These are phyloP conservation scores for Hydra vulgaris DNA, from an alignment of 30 jellyfish, hydroid and myxozoan species.

Conservation along the genomic window DNA sequence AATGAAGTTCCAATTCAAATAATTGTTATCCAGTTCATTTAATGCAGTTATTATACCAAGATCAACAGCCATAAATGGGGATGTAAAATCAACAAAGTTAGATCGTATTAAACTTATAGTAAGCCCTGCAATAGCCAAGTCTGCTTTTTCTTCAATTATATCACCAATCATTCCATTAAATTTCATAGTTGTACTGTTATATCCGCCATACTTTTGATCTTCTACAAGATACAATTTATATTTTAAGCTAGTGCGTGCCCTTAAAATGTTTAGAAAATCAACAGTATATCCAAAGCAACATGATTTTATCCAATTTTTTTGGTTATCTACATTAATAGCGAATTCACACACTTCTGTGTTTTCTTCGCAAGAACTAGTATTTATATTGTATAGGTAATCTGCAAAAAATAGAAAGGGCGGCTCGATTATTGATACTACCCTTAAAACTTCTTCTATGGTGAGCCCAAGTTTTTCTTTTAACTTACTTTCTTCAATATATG, in stretches of 20 bases:
- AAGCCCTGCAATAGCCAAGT: slow-evolving; percentile 67
- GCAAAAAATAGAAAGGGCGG: slow-evolving; percentile 15
- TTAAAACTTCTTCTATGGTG: neutral
- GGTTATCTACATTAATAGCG: neutral
- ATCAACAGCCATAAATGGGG: slow-evolving; percentile 32
- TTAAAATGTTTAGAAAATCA: slow-evolving; percentile 39
- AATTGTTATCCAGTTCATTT: neutral
- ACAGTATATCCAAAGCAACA: slow-evolving; percentile 77
- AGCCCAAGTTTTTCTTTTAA: slow-evolving; percentile 4
- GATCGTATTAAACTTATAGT: slow-evolving; percentile 42
- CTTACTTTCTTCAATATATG: neutral
- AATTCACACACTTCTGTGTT: slow-evolving; percentile 1
- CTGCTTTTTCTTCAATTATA: slow-evolving; percentile 54
- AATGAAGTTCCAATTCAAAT: slow-evolving; percentile 11
- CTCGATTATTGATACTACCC: slow-evolving; percentile 21
- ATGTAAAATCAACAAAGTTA: slow-evolving; percentile 48
- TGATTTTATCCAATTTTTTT: slow-evolving; percentile 34
- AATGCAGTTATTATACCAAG: slow-evolving; percentile 31
- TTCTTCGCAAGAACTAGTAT: slow-evolving; percentile 1
- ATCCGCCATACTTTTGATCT: slow-evolving; percentile 69
- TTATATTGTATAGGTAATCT: slow-evolving; percentile 13
- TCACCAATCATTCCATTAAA: slow-evolving; percentile 86
- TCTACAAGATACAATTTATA: slow-evolving; percentile 47
- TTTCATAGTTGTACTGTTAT: slow-evolving; percentile 23
- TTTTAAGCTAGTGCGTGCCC: slow-evolving; percentile 18